Percentiles rank a stretch among this genome's conserved stretches.
These are phyloP conservation scores for Syncerus caffer DNA, from an alignment of 2,797 vertebrate genomes.

Conservation along the genomic window DNA sequence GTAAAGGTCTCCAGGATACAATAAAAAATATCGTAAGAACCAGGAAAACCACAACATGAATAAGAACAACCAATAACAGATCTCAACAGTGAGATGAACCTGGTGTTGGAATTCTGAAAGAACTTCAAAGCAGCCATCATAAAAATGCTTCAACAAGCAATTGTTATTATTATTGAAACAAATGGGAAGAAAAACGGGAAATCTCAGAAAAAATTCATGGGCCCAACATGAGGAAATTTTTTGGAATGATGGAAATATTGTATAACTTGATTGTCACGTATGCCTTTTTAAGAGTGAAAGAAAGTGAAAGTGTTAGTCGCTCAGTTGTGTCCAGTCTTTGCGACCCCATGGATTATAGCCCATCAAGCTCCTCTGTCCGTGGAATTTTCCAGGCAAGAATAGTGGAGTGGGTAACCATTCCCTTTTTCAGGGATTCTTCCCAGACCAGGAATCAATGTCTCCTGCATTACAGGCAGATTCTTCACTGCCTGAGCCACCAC, in stretches of 20 bases:
- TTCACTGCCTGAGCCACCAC: not conserved
- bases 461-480: not conserved
- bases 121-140: slow-evolving; percentile 18
- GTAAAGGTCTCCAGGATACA: not conserved
- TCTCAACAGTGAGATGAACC: not conserved
- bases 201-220: not conserved
- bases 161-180: not conserved
- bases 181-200: not conserved
- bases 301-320: not conserved
- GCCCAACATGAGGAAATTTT: not conserved
- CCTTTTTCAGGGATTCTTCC: not conserved
- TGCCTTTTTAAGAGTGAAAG: not conserved
- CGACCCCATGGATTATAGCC: not conserved
- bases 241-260: not conserved
- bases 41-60: not conserved
- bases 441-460: not conserved
- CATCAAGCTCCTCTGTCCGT: not conserved
- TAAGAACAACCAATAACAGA: not conserved
- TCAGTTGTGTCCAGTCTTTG: not conserved
- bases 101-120: not conserved
- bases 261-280: not conserved
- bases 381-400: not conserved
- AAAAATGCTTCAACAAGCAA: not conserved
- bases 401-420: not conserved
- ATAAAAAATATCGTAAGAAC: not conserved